phyloP scores from a whole-genome alignment of 1,140 invertebrate species.

The Lepidotrigona ventralis region DNA sequence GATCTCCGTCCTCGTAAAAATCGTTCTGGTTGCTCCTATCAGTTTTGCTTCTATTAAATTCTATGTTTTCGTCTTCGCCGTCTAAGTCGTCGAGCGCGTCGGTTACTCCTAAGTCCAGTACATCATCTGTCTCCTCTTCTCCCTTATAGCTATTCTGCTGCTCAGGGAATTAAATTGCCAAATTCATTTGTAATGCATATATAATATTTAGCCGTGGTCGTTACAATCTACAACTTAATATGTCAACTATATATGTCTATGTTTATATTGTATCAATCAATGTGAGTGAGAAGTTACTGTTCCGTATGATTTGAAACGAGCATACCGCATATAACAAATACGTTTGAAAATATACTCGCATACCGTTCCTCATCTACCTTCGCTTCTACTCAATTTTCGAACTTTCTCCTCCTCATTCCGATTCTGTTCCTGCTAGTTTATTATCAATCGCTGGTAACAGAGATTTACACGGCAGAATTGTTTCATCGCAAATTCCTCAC shows the following conservation, averaged over 20 bases:
- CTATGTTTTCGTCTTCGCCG: constrained; percentile 77
- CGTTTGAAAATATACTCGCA: background rate
- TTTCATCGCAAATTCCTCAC: constrained; percentile 6
- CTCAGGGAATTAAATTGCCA: constrained; percentile 79
- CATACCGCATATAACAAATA: background rate
- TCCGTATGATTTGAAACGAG: constrained; percentile 9
- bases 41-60: constrained; percentile 70
- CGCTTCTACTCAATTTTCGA: background rate
- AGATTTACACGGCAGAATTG: background rate
- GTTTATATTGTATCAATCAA: constrained; percentile 11
- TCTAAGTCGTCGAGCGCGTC: constrained; percentile 79
- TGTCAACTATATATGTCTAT: constrained; percentile 2
- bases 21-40: constrained; percentile 61
- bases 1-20: constrained; percentile 69
- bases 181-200: constrained; percentile 68
- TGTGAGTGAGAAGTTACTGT: background rate
- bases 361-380: background rate
- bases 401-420: background rate
- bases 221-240: constrained; percentile 60
- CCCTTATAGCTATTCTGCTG: constrained; percentile 80
- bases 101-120: constrained; percentile 78
- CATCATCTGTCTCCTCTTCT: constrained; percentile 79
- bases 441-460: background rate
- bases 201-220: constrained; percentile 47
- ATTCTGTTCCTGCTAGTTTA: background rate